Conservation (phyloP, 2,888 invertebrate genomes). For the Balanococcus diminutus region DNA sequence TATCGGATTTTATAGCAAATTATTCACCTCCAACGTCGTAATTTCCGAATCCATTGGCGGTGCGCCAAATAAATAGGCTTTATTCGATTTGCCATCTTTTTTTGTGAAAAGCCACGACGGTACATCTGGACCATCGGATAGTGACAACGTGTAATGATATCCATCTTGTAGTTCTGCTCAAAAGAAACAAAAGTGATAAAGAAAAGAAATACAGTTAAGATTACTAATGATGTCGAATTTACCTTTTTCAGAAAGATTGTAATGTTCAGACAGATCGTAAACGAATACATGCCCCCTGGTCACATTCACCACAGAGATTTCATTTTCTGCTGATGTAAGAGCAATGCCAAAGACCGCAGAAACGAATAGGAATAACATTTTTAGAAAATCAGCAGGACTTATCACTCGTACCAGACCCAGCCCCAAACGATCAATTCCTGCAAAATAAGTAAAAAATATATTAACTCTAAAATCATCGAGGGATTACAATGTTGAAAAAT, state of each 20-base stretch:
- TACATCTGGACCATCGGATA: constrained; percentile 79
- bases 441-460: background rate
- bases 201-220: background rate
- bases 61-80: constrained; percentile 82
- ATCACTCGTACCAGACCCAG: no score
- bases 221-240: background rate
- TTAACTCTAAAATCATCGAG: background rate
- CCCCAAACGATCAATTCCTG: background rate
- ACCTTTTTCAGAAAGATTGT: background rate
- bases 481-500: background rate
- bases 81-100: constrained; percentile 77
- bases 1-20: constrained; percentile 27
- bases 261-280: background rate
- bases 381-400: no score
- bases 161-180: constrained; percentile 67
- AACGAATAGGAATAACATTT: background rate
- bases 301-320: background rate
- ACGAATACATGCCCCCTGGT: background rate
- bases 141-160: constrained; percentile 75
- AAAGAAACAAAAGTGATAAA: background rate
- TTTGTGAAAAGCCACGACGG: constrained; percentile 86
- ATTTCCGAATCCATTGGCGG: constrained; percentile 67
- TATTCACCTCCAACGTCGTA: constrained; percentile 53
- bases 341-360: no score
- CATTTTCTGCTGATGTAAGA: background rate